phyloP scores from a whole-genome alignment of 1,140 invertebrate genomes.

The Medauroidea extradentata region DNA sequence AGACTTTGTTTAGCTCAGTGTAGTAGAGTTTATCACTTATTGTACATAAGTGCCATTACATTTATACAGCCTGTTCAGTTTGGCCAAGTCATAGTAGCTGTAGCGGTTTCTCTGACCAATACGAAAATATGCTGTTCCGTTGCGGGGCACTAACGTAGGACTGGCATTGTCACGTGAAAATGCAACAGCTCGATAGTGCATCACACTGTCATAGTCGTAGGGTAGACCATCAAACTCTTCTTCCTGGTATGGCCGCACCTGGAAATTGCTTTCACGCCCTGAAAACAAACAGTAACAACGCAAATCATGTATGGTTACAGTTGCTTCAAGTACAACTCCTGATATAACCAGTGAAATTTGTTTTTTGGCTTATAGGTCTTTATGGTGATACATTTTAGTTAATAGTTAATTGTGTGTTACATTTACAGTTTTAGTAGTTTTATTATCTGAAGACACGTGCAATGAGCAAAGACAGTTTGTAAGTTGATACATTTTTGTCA shows the following conservation, averaged over 20 bases:
- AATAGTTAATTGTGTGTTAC: background rate
- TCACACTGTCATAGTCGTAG: slow-evolving; percentile 47
- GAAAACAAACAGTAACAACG: background rate
- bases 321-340: background rate
- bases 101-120: slow-evolving; percentile 8
- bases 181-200: slow-evolving; percentile 47
- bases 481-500: too few relatives aligned
- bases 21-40: too few relatives aligned
- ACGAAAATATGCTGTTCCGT: background rate
- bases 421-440: background rate
- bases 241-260: background rate
- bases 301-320: background rate
- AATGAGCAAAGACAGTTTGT: background rate
- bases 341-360: background rate
- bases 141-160: slow-evolving; percentile 30
- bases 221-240: slow-evolving; percentile 31
- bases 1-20: too few relatives aligned
- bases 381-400: background rate
- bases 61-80: slow-evolving; percentile 11
- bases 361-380: background rate
- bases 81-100: slow-evolving; percentile 7
- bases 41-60: too few relatives aligned
- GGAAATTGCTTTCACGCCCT: slow-evolving; percentile 13
- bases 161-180: slow-evolving; percentile 38
- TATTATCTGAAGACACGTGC: background rate